Conservation (phyloP, 2,888 invertebrate genomes). For the Lycaena phlaeas region DNA sequence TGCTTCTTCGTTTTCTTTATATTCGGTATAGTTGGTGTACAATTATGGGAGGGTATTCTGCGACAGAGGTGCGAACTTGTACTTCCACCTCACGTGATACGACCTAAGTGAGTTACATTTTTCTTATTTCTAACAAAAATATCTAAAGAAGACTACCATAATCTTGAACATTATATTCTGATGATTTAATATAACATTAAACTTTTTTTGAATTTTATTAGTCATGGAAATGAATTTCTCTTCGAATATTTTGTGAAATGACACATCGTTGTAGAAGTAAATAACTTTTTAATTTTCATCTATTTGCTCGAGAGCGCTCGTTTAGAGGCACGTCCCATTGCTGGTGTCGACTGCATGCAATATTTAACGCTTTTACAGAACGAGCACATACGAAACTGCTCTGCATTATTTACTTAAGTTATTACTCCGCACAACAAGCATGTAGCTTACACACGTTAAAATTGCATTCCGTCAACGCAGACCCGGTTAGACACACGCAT, state of each 20-base stretch:
- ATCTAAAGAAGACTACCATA: too few relatives aligned
- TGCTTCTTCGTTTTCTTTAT: slow-evolving; percentile 99
- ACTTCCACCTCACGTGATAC: slow-evolving; percentile 77
- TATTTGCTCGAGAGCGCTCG: slow-evolving; percentile 54
- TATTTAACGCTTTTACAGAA: slow-evolving; percentile 64
- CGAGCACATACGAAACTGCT: slow-evolving; percentile 52
- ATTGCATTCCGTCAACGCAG: slow-evolving; percentile 70
- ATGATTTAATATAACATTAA: too few relatives aligned
- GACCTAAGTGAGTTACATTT: slow-evolving; percentile 79
- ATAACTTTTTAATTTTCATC: slow-evolving; percentile 45
- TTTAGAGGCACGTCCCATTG: slow-evolving; percentile 65
- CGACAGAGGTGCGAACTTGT: slow-evolving; percentile 93
- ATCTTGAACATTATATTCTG: too few relatives aligned
- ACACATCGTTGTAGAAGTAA: slow-evolving; percentile 31
- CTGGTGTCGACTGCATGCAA: slow-evolving; percentile 72
- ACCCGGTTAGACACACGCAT: slow-evolving; percentile 44
- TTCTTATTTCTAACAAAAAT: not conserved
- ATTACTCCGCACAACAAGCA: slow-evolving; percentile 41
- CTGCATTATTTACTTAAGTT: slow-evolving; percentile 43
- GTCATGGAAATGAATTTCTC: not conserved
- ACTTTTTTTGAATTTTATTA: not conserved
- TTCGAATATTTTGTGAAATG: slow-evolving; percentile 13
- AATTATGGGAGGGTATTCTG: slow-evolving; percentile 98
- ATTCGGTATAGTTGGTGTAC: slow-evolving; percentile 99
- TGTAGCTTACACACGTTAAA: slow-evolving; percentile 63